A percentile compares a stretch with the other conserved stretches of the same genome.
phyloP scores from a whole-genome alignment of 2,113 vertebrate genomes.

The Crotalus helleri region DNA sequence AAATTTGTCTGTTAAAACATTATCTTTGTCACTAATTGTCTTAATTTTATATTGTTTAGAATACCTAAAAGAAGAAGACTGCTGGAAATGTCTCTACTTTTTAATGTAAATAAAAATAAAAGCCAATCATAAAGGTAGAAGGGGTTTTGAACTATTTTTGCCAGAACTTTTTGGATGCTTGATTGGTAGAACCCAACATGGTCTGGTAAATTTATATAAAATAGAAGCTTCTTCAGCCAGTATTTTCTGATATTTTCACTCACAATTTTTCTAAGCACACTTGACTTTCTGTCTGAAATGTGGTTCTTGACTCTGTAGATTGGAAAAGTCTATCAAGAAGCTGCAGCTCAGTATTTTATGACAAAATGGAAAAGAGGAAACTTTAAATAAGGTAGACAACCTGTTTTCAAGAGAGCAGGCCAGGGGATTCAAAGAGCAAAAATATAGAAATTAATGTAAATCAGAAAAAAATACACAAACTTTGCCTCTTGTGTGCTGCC shows the following conservation, averaged over 20 bases:
- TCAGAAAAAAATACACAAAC: background rate
- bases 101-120: background rate
- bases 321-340: background rate
- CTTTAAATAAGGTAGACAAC: background rate
- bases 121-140: background rate
- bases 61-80: background rate
- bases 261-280: background rate
- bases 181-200: background rate
- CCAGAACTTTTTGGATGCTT: background rate
- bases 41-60: slow-evolving; percentile 8
- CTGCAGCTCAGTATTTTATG: background rate
- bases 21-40: background rate
- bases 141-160: background rate
- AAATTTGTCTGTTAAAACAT: background rate
- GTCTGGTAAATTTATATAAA: background rate
- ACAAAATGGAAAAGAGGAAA: background rate
- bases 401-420: background rate
- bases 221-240: background rate
- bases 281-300: background rate
- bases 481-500: background rate
- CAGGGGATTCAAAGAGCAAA: background rate
- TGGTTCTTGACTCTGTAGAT: background rate
- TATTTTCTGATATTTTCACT: background rate
- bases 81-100: background rate
- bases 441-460: background rate